phyloP scores from a whole-genome alignment of 2,888 invertebrate species.

The Chydorus sphaericus region DNA sequence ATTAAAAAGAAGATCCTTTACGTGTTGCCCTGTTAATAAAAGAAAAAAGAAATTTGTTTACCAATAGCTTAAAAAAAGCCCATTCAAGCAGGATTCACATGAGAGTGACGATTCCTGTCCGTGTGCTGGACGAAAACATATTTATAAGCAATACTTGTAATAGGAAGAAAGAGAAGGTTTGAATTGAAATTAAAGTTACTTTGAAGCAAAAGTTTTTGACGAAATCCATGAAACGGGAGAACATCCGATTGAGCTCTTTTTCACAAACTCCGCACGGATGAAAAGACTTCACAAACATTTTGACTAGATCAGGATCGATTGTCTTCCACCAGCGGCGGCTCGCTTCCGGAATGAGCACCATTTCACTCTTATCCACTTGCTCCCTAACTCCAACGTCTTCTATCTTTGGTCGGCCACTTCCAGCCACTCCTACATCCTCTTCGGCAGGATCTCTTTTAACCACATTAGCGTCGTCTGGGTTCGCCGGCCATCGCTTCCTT shows the following conservation, averaged over 20 bases:
- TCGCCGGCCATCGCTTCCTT: too few relatives aligned
- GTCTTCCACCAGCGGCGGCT: constrained; percentile 79
- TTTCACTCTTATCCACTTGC: constrained; percentile 21
- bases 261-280: constrained; percentile 84
- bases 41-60: background rate
- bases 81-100: constrained; percentile 9
- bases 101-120: constrained; percentile 9
- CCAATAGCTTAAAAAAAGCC: too few relatives aligned
- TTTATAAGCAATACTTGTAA: too few relatives aligned
- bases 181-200: constrained; percentile 21
- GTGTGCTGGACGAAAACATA: constrained; percentile 12
- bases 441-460: too few relatives aligned
- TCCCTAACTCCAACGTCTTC: background rate
- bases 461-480: too few relatives aligned
- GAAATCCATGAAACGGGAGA: constrained; percentile 48
- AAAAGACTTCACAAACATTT: constrained; percentile 47
- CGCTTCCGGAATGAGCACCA: constrained; percentile 50
- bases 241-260: constrained; percentile 58
- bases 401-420: too few relatives aligned
- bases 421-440: too few relatives aligned
- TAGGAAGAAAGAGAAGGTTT: background rate
- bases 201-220: constrained; percentile 41
- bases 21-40: background rate
- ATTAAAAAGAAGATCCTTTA: background rate
- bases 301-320: constrained; percentile 54